Percentiles rank a stretch among this genome's conserved stretches.
phyloP scores from a whole-genome alignment of 2,113 vertebrate genomes.

The Heterochromis multidens region DNA sequence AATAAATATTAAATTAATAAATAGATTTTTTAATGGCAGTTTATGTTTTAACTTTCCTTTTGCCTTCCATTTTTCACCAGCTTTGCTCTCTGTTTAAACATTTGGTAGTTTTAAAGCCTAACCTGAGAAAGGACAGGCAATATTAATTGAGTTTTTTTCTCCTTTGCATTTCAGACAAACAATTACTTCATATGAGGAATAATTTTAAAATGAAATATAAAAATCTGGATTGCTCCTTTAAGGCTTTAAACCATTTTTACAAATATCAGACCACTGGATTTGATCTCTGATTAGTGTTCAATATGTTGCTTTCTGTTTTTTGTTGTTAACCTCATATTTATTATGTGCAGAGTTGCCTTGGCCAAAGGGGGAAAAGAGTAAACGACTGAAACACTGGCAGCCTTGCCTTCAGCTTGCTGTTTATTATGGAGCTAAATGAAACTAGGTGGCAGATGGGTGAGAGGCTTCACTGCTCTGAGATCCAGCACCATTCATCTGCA shows the following conservation, averaged over 20 bases:
- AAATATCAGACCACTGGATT: neutral
- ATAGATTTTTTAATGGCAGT: neutral
- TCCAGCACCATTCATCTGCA: constrained; percentile 59
- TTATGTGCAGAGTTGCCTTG: no score
- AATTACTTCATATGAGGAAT: no score
- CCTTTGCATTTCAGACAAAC: no score
- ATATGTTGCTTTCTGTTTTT: neutral
- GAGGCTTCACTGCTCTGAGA: constrained; percentile 44
- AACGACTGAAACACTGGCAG: neutral
- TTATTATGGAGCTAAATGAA: constrained; percentile 45
- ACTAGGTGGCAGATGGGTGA: constrained; percentile 29
- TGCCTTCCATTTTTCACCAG: neutral
- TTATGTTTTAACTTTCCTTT: neutral
- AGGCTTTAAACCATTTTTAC: neutral
- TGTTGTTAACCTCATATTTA: neutral
- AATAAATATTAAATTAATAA: neutral
- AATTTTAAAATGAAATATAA: no score
- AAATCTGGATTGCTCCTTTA: neutral
- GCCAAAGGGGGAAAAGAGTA: neutral
- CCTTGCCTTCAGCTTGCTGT: constrained; percentile 10
- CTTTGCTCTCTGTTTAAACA: no score
- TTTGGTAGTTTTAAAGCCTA: no score
- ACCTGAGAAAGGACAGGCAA: no score
- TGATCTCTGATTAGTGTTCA: neutral
- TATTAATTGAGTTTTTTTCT: no score